Conservation (phyloP, 2,888 invertebrate genomes). For the Amphiduros pacificus region DNA sequence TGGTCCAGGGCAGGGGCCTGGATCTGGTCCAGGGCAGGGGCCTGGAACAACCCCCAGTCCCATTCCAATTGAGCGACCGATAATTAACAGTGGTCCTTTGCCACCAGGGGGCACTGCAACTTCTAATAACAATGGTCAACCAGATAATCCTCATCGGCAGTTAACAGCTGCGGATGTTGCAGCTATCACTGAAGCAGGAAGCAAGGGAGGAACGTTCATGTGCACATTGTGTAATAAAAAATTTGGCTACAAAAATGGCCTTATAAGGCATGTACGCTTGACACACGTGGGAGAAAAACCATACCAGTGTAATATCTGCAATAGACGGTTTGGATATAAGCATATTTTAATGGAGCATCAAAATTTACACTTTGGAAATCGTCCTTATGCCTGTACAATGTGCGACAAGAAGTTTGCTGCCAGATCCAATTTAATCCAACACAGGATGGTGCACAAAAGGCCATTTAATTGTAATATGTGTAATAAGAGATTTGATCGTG, state of each 20-base stretch:
- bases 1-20: no score
- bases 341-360: slow-evolving; percentile 50
- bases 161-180: background rate
- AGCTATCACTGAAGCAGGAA: background rate
- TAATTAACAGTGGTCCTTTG: no score
- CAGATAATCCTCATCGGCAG: background rate
- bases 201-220: slow-evolving; percentile 5
- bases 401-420: slow-evolving; percentile 50
- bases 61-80: no score
- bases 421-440: slow-evolving; percentile 47
- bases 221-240: slow-evolving; percentile 44
- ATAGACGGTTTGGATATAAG: slow-evolving; percentile 46
- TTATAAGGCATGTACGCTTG: slow-evolving; percentile 42
- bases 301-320: slow-evolving; percentile 35
- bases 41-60: no score
- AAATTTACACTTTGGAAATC: slow-evolving; percentile 49
- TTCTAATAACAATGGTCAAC: no score
- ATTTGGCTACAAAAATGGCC: slow-evolving; percentile 46
- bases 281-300: slow-evolving; percentile 39
- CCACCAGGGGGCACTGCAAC: no score
- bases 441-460: slow-evolving; percentile 43
- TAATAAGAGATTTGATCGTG: slow-evolving; percentile 44
- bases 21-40: no score
- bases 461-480: slow-evolving; percentile 43
- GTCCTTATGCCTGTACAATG: slow-evolving; percentile 47